A percentile compares a stretch with the other conserved stretches of the same genome.
phyloP scores from a whole-genome alignment of 2,888 invertebrate genomes.

The Galeopsomyia nigrocyanea region DNA sequence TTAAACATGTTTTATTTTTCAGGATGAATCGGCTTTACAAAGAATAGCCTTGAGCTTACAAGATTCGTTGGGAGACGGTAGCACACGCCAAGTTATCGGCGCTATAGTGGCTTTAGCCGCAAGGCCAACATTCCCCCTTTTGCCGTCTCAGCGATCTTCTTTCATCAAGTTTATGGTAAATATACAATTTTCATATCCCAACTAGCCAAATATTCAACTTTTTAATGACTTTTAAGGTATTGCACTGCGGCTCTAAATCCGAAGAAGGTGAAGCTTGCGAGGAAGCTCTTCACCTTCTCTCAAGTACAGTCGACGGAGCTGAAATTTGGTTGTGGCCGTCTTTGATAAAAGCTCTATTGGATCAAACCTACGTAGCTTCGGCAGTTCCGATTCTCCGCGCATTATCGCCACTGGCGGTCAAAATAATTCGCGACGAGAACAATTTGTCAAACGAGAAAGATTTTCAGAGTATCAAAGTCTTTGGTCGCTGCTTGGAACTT shows the following conservation, averaged over 20 bases:
- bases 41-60: constrained; percentile 62
- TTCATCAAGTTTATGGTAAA: constrained; percentile 62
- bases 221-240: constrained; percentile 19
- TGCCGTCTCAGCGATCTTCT: constrained; percentile 60
- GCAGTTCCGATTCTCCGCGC: constrained; percentile 58
- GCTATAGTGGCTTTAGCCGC: constrained; percentile 62
- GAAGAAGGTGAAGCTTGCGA: constrained; percentile 61
- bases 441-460: constrained; percentile 54
- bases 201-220: not conserved
- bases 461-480: constrained; percentile 59
- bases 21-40: constrained; percentile 60
- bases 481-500: constrained; percentile 61
- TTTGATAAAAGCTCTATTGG: constrained; percentile 58
- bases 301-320: constrained; percentile 63
- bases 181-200: not conserved
- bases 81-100: constrained; percentile 60
- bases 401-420: constrained; percentile 58
- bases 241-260: constrained; percentile 55
- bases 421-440: constrained; percentile 56
- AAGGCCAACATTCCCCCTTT: constrained; percentile 59
- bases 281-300: constrained; percentile 62
- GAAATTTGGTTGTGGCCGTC: constrained; percentile 65
- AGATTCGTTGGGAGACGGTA: constrained; percentile 60
- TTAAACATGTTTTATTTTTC: constrained; percentile 23
- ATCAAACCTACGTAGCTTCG: constrained; percentile 55